Evolutionary conservation across 64 coral and sea anemone species (phyloP), one percentile per base, ranked within the genome.

Genomic region (Pocillopora damicornis): DNA sequence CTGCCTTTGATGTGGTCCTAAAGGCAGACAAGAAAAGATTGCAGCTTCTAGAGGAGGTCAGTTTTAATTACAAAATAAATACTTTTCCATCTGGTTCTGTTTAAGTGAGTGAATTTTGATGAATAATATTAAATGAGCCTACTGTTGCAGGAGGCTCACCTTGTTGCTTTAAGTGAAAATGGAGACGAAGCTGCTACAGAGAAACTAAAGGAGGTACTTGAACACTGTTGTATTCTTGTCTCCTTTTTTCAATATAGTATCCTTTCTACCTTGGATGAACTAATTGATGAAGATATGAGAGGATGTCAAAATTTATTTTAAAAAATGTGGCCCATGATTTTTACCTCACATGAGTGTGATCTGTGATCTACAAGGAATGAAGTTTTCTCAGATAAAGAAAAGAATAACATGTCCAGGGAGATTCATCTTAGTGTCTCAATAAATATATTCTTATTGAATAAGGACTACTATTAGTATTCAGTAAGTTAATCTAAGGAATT

Each of bases 1-100:
- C 96, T 58, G 96, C 96, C 25, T 98, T 98, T 95, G 96, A 98
- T 90, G 96, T 90, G 30, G 96, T 98, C 37, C 75, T 98, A 35
- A 98, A 95, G 61, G 96, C 96, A 65, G 96, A 98, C 79, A 98
- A 81, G 42, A 98, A 92, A 69, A 89, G 96, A 80, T 75, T 98
- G 20, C 69, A 89, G 11, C 76, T 98, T 61, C 71, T 98, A 58
- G 90, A 98, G 77, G 93, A 98, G 80, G 96, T 95, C 64, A 36
- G 71, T 35, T 16, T 73, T 18, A 26, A 51, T 26, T 22, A 85
- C 17, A 68, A 34, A 56, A 22, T 58, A 2, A 60, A 18, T 26
- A 59, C 77, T 61, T 59, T 25, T 35, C 5, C 38, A 57, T 14
- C 1, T 23, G 13, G 26, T 73, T 17, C 73, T 45, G 17, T 9